phyloP scores from a whole-genome alignment of 2,888 invertebrate species.

The Agrochola circellaris region DNA sequence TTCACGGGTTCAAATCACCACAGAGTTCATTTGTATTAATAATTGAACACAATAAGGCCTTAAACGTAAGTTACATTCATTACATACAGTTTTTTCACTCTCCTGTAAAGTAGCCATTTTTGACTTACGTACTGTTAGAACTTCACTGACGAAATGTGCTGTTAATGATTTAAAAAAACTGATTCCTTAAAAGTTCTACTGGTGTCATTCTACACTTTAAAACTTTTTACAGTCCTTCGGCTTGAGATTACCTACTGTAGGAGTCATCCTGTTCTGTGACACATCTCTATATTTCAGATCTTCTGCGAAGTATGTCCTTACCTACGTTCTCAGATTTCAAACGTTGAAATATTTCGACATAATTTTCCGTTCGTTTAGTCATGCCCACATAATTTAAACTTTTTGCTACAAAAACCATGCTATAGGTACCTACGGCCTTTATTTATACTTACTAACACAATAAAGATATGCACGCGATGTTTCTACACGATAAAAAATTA shows the following conservation, averaged over 20 bases:
- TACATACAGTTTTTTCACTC: too few species aligned
- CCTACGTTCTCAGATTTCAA: conserved; percentile 8
- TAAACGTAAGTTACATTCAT: too few species aligned
- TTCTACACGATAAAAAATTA: conserved; percentile 22
- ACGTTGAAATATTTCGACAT: conserved; percentile 9
- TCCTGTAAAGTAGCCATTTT: too few species aligned
- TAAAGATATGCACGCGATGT: conserved; percentile 47
- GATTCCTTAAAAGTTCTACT: not conserved
- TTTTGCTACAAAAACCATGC: conserved; percentile 37
- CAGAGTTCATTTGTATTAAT: too few species aligned
- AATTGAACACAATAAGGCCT: too few species aligned
- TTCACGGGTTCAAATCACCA: too few species aligned
- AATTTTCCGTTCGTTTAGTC: conserved; percentile 25
- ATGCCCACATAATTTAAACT: conserved; percentile 43
- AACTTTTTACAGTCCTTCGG: not conserved
- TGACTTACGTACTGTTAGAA: too few species aligned
- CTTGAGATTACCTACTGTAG: not conserved
- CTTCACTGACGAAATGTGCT: too few species aligned
- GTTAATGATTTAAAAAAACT: not conserved
- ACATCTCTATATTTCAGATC: not conserved
- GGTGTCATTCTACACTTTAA: not conserved
- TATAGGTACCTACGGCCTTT: conserved; percentile 10
- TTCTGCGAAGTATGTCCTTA: conserved; percentile 2
- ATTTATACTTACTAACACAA: conserved; percentile 37
- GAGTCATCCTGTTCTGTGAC: not conserved